phyloP scores from a whole-genome alignment of 2,113 vertebrate species.

The Puntigrus tetrazona region DNA sequence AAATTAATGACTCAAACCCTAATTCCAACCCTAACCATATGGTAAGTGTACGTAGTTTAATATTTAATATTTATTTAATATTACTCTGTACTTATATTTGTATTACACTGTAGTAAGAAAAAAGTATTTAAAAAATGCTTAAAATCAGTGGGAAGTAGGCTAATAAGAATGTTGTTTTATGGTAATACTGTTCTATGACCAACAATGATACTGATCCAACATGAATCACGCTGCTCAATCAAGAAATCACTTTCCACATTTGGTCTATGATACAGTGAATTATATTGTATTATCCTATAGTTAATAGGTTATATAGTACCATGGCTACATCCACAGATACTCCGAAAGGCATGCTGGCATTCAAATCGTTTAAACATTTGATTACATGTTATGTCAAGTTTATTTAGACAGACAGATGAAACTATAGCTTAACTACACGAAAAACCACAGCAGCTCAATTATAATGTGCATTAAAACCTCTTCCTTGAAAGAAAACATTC shows the following conservation, averaged over 20 bases:
- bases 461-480: neutral
- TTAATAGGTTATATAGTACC: neutral
- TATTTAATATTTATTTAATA: too few relatives aligned
- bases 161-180: neutral
- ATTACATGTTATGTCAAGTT: neutral
- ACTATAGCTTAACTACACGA: neutral
- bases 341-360: neutral
- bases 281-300: neutral
- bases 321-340: neutral
- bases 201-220: neutral
- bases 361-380: neutral
- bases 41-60: too few relatives aligned
- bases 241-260: neutral
- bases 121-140: too few relatives aligned
- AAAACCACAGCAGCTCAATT: neutral
- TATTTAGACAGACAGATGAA: neutral
- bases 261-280: neutral
- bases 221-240: neutral
- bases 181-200: neutral
- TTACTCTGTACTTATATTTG: too few relatives aligned
- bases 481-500: neutral
- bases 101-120: too few relatives aligned
- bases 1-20: too few relatives aligned
- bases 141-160: neutral
- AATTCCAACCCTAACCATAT: too few relatives aligned